Conservation (phyloP, 2,888 invertebrate species). For the Drosophila pegasa region DNA sequence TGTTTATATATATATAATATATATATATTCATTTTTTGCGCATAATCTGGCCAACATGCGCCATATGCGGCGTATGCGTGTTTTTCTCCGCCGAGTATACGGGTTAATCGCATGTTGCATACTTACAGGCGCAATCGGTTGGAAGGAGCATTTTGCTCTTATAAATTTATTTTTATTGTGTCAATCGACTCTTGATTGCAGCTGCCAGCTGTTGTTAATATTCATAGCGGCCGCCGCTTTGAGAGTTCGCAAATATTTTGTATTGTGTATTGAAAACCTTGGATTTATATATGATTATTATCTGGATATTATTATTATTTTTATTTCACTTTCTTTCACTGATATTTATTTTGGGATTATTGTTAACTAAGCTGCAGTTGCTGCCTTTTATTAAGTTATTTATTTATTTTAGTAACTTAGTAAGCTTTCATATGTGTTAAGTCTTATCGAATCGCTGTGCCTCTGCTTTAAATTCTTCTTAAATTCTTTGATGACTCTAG, state of each 20-base stretch:
- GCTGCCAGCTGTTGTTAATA: slow-evolving; percentile 39
- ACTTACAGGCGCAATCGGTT: slow-evolving; percentile 55
- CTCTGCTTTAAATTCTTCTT: background rate
- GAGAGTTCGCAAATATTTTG: background rate
- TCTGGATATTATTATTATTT: slow-evolving; percentile 3
- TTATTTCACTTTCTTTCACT: background rate
- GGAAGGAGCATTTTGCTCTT: slow-evolving; percentile 13
- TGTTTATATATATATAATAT: background rate
- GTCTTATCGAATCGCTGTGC: background rate
- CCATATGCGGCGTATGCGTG: slow-evolving; percentile 33
- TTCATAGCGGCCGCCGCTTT: slow-evolving; percentile 13
- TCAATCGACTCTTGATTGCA: slow-evolving; percentile 27
- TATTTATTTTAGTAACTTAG: background rate
- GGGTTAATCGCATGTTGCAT: slow-evolving; percentile 51
- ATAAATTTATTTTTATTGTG: slow-evolving; percentile 30
- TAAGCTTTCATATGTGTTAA: background rate
- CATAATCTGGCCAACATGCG: background rate
- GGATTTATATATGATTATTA: background rate
- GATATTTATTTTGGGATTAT: background rate
- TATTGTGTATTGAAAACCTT: slow-evolving; percentile 19
- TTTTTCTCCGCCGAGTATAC: slow-evolving; percentile 10
- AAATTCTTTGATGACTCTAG: slow-evolving; percentile 7
- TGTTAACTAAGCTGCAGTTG: background rate
- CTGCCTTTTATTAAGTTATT: background rate
- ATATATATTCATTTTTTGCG: background rate